These are phyloP conservation scores for Ormyrus thymus DNA, from an alignment of 2,888 invertebrate genomes.

Conservation along the genomic window DNA sequence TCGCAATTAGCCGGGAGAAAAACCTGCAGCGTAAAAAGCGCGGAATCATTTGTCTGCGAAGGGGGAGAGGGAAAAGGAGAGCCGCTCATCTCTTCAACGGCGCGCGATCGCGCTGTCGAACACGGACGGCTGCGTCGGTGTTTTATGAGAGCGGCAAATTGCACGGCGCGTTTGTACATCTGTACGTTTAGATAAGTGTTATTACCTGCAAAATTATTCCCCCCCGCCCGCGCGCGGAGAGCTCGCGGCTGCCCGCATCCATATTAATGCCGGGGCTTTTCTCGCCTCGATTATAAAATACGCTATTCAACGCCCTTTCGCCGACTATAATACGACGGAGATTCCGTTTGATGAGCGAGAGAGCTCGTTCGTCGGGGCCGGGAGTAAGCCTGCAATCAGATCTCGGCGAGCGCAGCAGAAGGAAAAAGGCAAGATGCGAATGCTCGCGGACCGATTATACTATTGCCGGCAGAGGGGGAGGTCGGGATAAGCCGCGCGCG, in stretches of 20 bases:
- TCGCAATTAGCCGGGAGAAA: not conserved
- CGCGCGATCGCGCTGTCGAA: not conserved
- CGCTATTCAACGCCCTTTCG: not conserved
- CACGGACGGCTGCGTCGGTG: constrained; percentile 1
- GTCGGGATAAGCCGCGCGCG: not conserved
- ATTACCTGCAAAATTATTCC: constrained; percentile 40
- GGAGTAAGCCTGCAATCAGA: constrained; percentile 9
- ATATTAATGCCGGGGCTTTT: constrained; percentile 22
- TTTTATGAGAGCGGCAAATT: constrained; percentile 23
- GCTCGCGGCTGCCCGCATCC: constrained; percentile 5
- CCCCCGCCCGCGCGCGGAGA: constrained; percentile 2
- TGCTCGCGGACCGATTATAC: constrained; percentile 40
- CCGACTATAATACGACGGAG: not conserved
- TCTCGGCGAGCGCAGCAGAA: not conserved
- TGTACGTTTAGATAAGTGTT: constrained; percentile 48
- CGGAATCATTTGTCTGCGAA: not conserved
- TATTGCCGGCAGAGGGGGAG: constrained; percentile 19
- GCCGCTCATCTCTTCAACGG: constrained; percentile 19
- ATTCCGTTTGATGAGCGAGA: constrained; percentile 24
- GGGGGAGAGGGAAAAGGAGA: too few relatives aligned
- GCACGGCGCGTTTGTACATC: constrained; percentile 34
- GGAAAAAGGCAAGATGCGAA: not conserved
- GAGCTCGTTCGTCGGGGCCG: not conserved
- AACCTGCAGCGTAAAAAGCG: not conserved
- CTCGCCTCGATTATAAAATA: not conserved